Conservation (phyloP, 2,888 invertebrate genomes). For the Amiota mariae region DNA sequence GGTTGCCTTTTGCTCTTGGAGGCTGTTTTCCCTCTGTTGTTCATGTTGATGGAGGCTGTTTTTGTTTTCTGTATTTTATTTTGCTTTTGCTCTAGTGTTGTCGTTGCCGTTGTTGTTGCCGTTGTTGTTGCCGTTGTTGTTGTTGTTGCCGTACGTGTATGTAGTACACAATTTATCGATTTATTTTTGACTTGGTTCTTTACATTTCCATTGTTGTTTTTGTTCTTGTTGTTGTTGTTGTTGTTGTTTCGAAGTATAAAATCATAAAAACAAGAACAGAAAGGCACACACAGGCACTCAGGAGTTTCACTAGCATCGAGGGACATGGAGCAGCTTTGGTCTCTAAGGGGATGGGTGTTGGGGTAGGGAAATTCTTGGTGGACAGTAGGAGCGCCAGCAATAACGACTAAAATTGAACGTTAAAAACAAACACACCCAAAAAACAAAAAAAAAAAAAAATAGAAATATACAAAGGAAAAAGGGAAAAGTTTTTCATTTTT, state of each 20-base stretch:
- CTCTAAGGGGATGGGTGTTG: not conserved
- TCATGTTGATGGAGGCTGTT: constrained; percentile 36
- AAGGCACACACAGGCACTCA: not conserved
- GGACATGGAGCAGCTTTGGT: too few species aligned
- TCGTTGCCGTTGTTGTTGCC: constrained; percentile 39
- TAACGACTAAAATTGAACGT: constrained; percentile 15
- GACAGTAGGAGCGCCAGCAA: not conserved
- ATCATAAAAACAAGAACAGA: constrained; percentile 37
- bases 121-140: constrained; percentile 34
- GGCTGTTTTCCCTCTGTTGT: not conserved
- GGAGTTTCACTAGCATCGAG: too few species aligned
- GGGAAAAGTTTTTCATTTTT: constrained; percentile 44
- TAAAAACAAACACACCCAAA: constrained; percentile 6
- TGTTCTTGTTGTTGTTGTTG: not conserved
- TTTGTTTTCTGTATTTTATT: constrained; percentile 38
- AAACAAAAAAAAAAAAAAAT: constrained; percentile 14
- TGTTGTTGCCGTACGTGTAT: constrained; percentile 39
- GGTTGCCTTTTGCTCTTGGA: constrained; percentile 1
- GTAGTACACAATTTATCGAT: constrained; percentile 60
- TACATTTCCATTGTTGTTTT: not conserved
- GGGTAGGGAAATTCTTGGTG: too few species aligned
- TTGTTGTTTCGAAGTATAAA: constrained; percentile 13
- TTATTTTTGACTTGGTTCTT: constrained; percentile 60
- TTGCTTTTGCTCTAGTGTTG: constrained; percentile 37
- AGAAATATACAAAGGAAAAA: constrained; percentile 36